A percentile compares a stretch with the other conserved stretches of the same genome.
These are phyloP conservation scores for Phalacrocorax carbo DNA, from an alignment of 2,113 vertebrate species.

Conservation along the genomic window DNA sequence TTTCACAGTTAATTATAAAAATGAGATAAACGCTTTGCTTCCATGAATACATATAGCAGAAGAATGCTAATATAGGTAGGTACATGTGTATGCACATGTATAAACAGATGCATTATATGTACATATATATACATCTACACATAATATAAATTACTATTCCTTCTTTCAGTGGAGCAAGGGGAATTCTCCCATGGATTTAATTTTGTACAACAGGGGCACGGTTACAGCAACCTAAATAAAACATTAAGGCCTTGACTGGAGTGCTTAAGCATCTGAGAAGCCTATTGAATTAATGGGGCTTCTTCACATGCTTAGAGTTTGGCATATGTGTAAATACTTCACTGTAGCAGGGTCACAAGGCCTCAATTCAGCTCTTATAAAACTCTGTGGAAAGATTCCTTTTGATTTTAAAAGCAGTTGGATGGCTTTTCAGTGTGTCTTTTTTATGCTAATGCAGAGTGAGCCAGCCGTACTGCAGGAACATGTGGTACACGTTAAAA, in stretches of 20 bases:
- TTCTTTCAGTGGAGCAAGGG: background rate
- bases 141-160: background rate
- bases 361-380: background rate
- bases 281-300: background rate
- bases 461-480: background rate
- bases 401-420: background rate
- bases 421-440: background rate
- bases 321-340: background rate
- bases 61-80: background rate
- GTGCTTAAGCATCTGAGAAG: constrained; percentile 5
- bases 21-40: background rate
- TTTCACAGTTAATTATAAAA: background rate
- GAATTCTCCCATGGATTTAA: background rate
- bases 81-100: background rate
- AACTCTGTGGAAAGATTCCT: constrained; percentile 1
- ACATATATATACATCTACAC: background rate
- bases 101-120: background rate
- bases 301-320: constrained; percentile 21
- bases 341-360: background rate
- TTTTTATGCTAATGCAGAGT: background rate
- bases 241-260: background rate
- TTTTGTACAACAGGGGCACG: background rate
- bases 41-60: background rate
- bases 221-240: background rate
- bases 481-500: background rate